These are phyloP conservation scores for Hyposoter dolosus DNA, from an alignment of 2,888 invertebrate species.

Conservation along the genomic window DNA sequence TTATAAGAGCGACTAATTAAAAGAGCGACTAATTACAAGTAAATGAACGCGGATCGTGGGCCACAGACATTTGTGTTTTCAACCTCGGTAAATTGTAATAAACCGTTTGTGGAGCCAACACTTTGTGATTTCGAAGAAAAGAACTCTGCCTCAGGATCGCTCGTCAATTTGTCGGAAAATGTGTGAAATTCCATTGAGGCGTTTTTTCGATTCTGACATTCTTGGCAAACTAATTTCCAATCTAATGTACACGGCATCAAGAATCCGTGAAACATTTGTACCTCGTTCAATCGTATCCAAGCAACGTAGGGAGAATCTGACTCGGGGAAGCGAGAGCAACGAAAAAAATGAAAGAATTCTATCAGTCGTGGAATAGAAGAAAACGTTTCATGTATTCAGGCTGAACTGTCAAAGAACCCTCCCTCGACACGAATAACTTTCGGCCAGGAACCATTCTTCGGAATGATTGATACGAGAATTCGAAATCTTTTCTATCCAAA, in stretches of 20 bases:
- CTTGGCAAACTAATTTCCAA: background rate
- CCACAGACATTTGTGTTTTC: background rate
- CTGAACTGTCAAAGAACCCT: background rate
- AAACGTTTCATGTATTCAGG: background rate
- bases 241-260: background rate
- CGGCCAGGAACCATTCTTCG: background rate
- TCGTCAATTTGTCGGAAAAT: background rate
- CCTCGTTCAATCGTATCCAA: background rate
- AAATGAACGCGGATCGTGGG: background rate
- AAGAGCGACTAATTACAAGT: background rate
- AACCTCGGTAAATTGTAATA: background rate
- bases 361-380: background rate
- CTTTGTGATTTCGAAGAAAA: background rate
- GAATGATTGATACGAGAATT: conserved; percentile 4
- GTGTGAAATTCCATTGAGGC: background rate
- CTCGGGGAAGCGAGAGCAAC: background rate
- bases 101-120: background rate
- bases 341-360: background rate
- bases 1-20: background rate
- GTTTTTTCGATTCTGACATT: conserved; percentile 1
- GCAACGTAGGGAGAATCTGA: background rate
- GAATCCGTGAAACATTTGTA: background rate
- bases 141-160: background rate
- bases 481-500: background rate
- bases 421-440: background rate